Evolutionary conservation across 2,113 vertebrate genomes (phyloP).

Genomic region (Okapia johnstoni): DNA sequence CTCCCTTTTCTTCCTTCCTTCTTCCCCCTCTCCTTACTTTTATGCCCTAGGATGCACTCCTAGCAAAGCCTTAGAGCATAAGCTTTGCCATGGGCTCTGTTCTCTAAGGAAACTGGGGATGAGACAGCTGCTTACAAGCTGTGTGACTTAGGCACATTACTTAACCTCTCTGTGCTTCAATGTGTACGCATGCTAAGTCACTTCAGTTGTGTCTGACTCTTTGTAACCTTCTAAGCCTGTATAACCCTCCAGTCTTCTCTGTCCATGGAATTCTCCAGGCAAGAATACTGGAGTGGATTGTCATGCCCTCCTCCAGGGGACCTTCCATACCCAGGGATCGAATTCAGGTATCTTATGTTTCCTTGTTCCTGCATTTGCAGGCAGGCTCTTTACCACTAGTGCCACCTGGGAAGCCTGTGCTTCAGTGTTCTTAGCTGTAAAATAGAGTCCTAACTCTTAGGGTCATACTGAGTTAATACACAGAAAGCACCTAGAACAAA

Average conservation of each 20-base stretch:
- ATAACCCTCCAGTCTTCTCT: background rate
- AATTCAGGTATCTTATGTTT: background rate
- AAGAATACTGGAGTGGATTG: background rate
- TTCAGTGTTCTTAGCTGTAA: background rate
- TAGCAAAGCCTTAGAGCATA: background rate
- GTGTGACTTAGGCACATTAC: background rate
- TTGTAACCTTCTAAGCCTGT: background rate
- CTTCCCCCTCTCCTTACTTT: background rate
- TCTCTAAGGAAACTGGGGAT: background rate
- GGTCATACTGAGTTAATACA: background rate
- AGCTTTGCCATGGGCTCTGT: background rate
- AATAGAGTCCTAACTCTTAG: background rate
- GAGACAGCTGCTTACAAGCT: background rate
- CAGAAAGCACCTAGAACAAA: background rate
- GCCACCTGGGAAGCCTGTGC: background rate
- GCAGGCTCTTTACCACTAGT: background rate
- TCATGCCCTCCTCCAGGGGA: background rate
- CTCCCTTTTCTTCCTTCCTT: background rate
- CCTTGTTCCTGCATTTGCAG: background rate
- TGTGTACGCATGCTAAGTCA: background rate
- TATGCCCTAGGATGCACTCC: background rate
- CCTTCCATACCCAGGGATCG: background rate
- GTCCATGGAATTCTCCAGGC: background rate
- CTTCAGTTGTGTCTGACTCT: background rate
- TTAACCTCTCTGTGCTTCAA: background rate